Percentiles rank a stretch among this genome's conserved stretches.
Evolutionary conservation across 2,888 invertebrate genomes (phyloP).

Genomic region (Cyclophora punctaria): DNA sequence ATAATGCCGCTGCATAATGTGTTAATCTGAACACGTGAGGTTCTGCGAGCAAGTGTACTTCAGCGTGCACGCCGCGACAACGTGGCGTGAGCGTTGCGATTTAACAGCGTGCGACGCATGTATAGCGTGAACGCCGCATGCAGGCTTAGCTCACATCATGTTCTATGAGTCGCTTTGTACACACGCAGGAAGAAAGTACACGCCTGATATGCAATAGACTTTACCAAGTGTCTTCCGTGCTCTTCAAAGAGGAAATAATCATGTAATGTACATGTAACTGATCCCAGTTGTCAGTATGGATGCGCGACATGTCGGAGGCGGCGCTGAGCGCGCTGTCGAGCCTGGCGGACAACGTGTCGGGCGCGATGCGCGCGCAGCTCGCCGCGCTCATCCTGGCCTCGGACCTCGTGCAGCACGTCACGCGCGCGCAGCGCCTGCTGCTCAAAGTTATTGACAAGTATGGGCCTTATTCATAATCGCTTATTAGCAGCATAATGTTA

Average conservation of each 20-base stretch:
- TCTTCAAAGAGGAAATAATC: not conserved
- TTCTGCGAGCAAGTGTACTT: no score
- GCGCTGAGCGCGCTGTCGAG: slow-evolving; percentile 39
- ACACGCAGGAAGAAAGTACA: no score
- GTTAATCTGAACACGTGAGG: no score
- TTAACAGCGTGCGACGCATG: no score
- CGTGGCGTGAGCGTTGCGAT: no score
- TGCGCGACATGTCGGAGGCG: slow-evolving; percentile 53
- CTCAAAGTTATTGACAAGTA: not conserved
- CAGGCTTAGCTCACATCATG: no score
- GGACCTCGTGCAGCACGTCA: slow-evolving; percentile 30
- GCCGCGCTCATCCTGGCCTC: slow-evolving; percentile 34
- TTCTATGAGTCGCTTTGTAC: no score
- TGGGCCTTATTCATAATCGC: no score
- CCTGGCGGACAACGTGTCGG: slow-evolving; percentile 27
- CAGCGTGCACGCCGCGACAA: no score
- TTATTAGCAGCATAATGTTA: no score
- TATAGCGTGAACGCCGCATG: no score
- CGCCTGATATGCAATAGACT: not conserved
- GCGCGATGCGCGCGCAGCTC: slow-evolving; percentile 23
- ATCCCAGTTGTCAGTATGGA: slow-evolving; percentile 46
- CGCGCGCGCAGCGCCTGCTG: slow-evolving; percentile 36
- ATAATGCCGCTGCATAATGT: no score
- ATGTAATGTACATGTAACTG: not conserved
- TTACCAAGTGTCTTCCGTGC: not conserved